phyloP scores from a whole-genome alignment of 2,113 vertebrate genomes.

The Raphicerus campestris region DNA sequence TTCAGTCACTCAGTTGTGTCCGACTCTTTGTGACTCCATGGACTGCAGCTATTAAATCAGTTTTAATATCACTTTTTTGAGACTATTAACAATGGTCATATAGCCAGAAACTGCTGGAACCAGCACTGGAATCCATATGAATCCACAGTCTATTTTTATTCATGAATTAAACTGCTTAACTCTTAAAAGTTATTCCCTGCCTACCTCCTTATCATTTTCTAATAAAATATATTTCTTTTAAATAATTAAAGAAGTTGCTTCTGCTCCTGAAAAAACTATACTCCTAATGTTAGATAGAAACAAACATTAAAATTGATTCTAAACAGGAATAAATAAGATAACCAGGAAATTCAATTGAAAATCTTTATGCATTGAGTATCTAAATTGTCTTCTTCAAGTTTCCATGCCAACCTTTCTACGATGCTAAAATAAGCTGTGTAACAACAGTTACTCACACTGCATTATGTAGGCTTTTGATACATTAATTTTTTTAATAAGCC shows the following conservation, averaged over 20 bases:
- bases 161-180: neutral
- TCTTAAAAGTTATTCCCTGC: neutral
- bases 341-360: constrained; percentile 17
- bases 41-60: neutral
- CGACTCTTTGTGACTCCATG: neutral
- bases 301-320: neutral
- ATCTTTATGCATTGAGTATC: constrained; percentile 19
- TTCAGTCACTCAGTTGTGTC: neutral
- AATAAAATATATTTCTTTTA: neutral
- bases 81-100: neutral
- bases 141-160: neutral
- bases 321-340: constrained; percentile 33
- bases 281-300: neutral
- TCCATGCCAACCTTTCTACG: constrained; percentile 53
- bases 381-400: constrained; percentile 33
- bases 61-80: neutral
- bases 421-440: constrained; percentile 37
- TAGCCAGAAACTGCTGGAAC: neutral
- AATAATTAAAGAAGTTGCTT: neutral
- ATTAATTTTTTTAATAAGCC: neutral
- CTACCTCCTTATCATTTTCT: neutral
- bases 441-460: constrained; percentile 36
- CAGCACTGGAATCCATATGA: neutral
- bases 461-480: constrained; percentile 30
- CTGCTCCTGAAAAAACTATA: neutral